These are phyloP conservation scores for Rallus crepitans DNA, from an alignment of 2,797 vertebrate genomes.

Conservation along the genomic window DNA sequence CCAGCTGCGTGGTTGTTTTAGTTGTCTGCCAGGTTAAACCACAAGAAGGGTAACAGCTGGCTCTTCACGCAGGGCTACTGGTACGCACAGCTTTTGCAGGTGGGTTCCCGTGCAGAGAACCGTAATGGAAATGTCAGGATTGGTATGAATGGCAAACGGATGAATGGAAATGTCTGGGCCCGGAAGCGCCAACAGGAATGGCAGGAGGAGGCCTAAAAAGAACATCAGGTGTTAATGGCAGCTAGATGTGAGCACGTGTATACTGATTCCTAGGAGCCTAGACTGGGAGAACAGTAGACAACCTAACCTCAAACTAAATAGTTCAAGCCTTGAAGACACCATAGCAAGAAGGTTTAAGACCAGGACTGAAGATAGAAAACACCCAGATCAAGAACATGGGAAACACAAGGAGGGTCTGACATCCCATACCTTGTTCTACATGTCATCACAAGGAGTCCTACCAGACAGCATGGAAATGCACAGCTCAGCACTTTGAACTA, in stretches of 20 bases:
- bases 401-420: not conserved
- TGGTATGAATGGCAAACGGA: accelerated
- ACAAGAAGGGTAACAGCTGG: not conserved
- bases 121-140: not conserved
- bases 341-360: not conserved
- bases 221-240: not conserved
- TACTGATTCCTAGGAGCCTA: not conserved
- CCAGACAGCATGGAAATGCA: not conserved
- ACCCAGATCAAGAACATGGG: not conserved
- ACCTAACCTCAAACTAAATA: not conserved
- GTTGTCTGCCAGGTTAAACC: no score
- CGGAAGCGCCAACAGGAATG: not conserved
- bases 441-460: not conserved
- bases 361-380: not conserved
- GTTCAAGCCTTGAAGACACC: not conserved
- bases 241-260: not conserved
- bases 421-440: not conserved
- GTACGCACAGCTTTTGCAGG: not conserved
- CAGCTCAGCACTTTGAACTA: not conserved
- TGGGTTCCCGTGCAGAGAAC: not conserved
- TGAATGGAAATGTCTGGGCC: not conserved
- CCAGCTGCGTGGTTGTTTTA: no score
- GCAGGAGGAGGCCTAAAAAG: not conserved
- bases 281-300: not conserved
- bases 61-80: not conserved